Percentiles rank a stretch among this genome's conserved stretches.
These are phyloP conservation scores for Nothobranchius kuhntae DNA, from an alignment of 2,113 vertebrate genomes.

Conservation along the genomic window DNA sequence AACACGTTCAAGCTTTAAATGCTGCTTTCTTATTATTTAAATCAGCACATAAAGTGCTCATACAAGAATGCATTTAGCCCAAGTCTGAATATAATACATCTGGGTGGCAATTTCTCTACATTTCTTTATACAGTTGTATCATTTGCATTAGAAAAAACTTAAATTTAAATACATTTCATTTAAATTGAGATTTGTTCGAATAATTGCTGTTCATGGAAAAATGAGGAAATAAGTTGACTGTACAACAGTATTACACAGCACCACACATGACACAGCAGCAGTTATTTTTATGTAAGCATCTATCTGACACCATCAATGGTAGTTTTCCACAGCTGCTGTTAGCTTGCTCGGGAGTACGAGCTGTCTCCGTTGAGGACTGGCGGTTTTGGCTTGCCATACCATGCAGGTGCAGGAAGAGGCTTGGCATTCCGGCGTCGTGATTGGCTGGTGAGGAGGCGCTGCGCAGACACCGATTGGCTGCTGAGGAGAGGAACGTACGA, in stretches of 20 bases:
- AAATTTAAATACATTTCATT: no score
- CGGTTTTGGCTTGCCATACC: no score
- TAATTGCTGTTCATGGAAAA: not conserved
- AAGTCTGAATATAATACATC: no score
- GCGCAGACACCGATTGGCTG: slow-evolving; percentile 29
- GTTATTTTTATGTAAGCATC: slow-evolving; percentile 1
- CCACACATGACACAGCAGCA: not conserved
- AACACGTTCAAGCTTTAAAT: no score
- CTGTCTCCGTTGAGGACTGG: not conserved
- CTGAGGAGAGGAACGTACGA: not conserved
- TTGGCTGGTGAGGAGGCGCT: slow-evolving; percentile 5
- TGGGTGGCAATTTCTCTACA: no score
- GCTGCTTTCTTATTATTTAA: no score
- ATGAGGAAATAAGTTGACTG: not conserved
- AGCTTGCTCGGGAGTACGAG: not conserved
- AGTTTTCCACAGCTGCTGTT: slow-evolving; percentile 35
- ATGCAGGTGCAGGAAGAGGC: slow-evolving; percentile 20
- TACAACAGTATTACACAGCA: not conserved
- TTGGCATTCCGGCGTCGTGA: slow-evolving; percentile 18
- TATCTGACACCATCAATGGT: slow-evolving; percentile 25
- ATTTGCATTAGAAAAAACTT: no score
- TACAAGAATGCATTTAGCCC: no score
- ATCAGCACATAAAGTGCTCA: no score
- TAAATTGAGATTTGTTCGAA: no score
- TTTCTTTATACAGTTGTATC: no score